phyloP scores from a whole-genome alignment of 2,797 vertebrate genomes.

The Phataginus tricuspis region DNA sequence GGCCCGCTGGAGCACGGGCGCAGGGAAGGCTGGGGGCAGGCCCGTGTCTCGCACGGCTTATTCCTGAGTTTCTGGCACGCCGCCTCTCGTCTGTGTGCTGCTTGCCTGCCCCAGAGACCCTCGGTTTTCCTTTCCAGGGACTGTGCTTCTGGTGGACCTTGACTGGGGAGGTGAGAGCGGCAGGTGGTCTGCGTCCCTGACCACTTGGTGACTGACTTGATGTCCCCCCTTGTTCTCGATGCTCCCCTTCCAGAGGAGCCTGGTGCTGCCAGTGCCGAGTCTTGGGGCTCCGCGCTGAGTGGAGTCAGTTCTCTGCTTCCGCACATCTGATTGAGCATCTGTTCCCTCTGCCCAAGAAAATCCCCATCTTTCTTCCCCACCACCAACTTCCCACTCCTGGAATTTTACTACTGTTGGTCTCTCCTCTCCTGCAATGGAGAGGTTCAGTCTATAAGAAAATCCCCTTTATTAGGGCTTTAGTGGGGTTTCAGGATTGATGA shows the following conservation, averaged over 20 bases:
- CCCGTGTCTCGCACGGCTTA: not conserved
- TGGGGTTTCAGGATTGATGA: not conserved
- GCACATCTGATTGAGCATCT: not conserved
- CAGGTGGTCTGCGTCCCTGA: not conserved
- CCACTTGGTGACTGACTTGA: not conserved
- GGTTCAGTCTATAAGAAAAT: not conserved
- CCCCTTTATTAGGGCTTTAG: not conserved
- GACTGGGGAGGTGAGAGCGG: too few relatives aligned
- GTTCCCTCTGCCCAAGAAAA: too few relatives aligned
- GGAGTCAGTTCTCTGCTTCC: not conserved
- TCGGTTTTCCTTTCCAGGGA: not conserved
- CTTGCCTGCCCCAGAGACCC: not conserved
- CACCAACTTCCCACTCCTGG: not conserved
- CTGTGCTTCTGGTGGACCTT: not conserved
- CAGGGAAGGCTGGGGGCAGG: too few relatives aligned
- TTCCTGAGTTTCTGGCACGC: not conserved
- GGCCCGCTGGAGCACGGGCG: not conserved
- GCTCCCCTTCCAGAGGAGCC: not conserved
- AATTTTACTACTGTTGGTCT: not conserved
- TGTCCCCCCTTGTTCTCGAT: not conserved
- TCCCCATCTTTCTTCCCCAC: not conserved
- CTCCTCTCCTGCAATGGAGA: not conserved
- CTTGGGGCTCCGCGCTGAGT: not conserved
- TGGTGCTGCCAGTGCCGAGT: not conserved
- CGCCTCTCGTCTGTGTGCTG: not conserved